Evolutionary conservation across 2,888 invertebrate genomes (phyloP).

Genomic region (Lasioglossum morio): DNA sequence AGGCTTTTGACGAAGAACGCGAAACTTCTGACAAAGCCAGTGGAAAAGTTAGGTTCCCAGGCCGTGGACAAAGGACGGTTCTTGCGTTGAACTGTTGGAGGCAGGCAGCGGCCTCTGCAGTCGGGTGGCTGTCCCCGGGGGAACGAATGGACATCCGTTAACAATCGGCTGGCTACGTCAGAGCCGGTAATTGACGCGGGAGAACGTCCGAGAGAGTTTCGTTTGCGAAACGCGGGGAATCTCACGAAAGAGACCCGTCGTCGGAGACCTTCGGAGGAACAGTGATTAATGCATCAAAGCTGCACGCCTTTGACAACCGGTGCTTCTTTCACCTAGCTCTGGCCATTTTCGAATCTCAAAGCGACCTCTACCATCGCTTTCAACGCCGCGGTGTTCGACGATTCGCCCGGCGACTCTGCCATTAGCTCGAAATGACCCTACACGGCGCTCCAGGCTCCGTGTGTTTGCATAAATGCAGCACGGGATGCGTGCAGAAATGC

Average conservation of each 20-base stretch:
- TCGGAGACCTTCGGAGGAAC: conserved; percentile 3
- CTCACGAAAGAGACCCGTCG: background rate
- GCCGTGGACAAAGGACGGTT: background rate
- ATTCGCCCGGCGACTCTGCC: background rate
- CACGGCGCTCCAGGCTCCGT: background rate
- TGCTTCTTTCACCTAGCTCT: background rate
- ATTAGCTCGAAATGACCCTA: background rate
- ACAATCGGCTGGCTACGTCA: conserved; percentile 3
- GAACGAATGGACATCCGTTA: conserved; percentile 1
- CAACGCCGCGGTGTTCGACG: background rate
- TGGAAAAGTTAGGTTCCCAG: background rate
- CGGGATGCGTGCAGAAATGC: background rate
- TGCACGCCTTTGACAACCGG: background rate
- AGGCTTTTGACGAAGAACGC: background rate
- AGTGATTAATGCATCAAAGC: conserved; percentile 18
- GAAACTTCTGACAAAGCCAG: background rate
- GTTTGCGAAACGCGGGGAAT: background rate
- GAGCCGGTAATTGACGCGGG: background rate
- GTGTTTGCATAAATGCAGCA: conserved; percentile 2
- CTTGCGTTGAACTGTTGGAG: background rate
- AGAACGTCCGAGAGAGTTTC: background rate
- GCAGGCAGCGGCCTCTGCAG: background rate
- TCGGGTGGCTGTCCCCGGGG: background rate
- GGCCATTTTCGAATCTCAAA: conserved; percentile 20
- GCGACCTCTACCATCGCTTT: conserved; percentile 7